Percentiles rank a stretch among this genome's conserved stretches.
Conservation (phyloP, 2,888 invertebrate genomes). For the Sacculina carcini region DNA sequence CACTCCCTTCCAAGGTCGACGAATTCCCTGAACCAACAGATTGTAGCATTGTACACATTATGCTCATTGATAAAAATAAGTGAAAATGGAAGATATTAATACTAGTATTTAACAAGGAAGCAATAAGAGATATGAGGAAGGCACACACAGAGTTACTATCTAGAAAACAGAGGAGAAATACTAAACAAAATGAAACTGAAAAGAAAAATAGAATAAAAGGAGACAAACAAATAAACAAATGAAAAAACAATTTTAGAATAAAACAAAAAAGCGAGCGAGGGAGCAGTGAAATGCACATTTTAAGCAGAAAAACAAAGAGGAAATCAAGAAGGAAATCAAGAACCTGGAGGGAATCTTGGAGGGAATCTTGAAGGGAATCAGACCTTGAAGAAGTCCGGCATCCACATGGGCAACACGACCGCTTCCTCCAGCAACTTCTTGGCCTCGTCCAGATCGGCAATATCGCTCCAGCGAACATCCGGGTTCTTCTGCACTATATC, state of each 20-base stretch:
- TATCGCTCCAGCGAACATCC: slow-evolving; percentile 51
- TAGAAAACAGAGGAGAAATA: too few relatives aligned
- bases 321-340: not conserved
- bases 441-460: slow-evolving; percentile 43
- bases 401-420: slow-evolving; percentile 55
- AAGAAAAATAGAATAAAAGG: not conserved
- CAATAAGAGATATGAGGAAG: too few relatives aligned
- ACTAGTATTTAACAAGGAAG: not conserved
- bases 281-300: not conserved
- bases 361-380: not conserved
- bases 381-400: slow-evolving; percentile 67
- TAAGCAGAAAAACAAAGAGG: not conserved
- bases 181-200: not conserved
- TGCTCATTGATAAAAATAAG: not conserved
- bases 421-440: slow-evolving; percentile 56
- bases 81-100: not conserved
- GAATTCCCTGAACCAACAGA: slow-evolving; percentile 44
- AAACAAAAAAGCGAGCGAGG: not conserved
- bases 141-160: too few relatives aligned
- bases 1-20: slow-evolving; percentile 54
- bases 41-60: too few relatives aligned
- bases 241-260: not conserved
- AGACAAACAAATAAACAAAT: not conserved
- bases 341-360: not conserved
- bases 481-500: slow-evolving; percentile 60